Base-by-base conservation (phyloP, 1,140 invertebrate species). In the Ceratina calcarata region DNA sequence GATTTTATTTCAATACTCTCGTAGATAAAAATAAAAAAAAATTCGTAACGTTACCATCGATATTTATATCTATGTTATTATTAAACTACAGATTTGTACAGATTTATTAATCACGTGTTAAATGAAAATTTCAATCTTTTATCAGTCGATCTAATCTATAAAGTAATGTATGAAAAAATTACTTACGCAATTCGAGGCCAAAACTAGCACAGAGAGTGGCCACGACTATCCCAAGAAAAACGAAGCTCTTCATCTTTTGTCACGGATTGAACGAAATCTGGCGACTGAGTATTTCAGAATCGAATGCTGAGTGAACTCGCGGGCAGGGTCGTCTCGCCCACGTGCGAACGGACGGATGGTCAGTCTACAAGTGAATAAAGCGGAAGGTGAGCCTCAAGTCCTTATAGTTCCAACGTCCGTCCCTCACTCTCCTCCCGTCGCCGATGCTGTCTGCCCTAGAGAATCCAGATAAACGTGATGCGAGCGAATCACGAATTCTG, bases 171-270 rank as follows among this genome's bases (percentile, higher is more conserved):
- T 60, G 10, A n/a, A n/a, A 10, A 60, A 22, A 60, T 57, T 81
- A 91, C 90, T 91, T 71, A 92, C 91, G 91, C 69, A 92, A 27
- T 20, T 91, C 85, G 8, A 84, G 57, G 4, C 86, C 80, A 4
- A 80, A 0, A 0, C 49, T 20, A 1, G 45, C 37, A 2, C 2
- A 8, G 2, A 20, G 68, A 2, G 18, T n/a, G 4, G 64, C 51
- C 12, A 69, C 24, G 45, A 84, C 3, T 16, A 78, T 20, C 32
- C 60, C 53, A 13, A 13, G 10, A 0, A 74, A 0, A 12, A 12
- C 8, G 51, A 58, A 58, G 24, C 37, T 67, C 71, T 37, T 75
- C 78, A 80, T 80, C 12, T 51, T 45, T 10, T 45, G 37, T 45
- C 37, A 45, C 37, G 37, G 37, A 45, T 7, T 6, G 37, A 45